Evolutionary conservation across 2,888 invertebrate species (phyloP).

Genomic region (Frankliniella fusca): DNA sequence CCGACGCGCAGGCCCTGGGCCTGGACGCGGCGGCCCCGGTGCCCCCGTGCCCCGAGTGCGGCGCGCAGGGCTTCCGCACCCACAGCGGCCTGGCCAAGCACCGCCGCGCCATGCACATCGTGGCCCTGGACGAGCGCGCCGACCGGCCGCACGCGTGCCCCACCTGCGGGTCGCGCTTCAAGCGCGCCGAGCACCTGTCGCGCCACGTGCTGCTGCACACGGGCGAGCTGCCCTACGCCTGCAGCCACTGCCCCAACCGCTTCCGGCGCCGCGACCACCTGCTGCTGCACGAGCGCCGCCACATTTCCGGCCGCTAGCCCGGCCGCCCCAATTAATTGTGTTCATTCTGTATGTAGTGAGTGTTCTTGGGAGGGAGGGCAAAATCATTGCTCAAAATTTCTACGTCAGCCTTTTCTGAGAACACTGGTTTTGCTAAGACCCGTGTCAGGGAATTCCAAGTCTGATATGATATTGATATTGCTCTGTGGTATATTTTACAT

Average conservation of each 20-base stretch:
- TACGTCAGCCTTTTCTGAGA: too few species aligned
- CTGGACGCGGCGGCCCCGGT: neutral
- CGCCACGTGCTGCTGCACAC: constrained; percentile 16
- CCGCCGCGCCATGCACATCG: neutral
- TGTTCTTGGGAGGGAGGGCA: too few species aligned
- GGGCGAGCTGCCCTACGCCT: constrained; percentile 9
- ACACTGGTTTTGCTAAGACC: too few species aligned
- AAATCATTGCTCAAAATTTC: too few species aligned
- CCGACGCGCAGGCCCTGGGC: neutral
- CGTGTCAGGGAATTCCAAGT: too few species aligned
- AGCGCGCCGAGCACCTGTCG: constrained; percentile 14
- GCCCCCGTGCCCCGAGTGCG: neutral
- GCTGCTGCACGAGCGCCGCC: neutral
- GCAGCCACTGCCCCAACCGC: neutral
- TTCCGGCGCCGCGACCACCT: constrained; percentile 17
- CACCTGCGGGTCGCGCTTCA: neutral
- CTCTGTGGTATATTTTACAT: too few species aligned
- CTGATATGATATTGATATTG: too few species aligned
- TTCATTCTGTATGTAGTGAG: too few species aligned
- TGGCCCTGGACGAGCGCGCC: neutral
- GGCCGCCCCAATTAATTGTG: neutral
- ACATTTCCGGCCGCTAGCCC: neutral
- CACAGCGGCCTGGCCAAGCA: neutral
- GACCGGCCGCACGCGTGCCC: neutral
- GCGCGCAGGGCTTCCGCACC: neutral